phyloP scores from a whole-genome alignment of 2,797 vertebrate genomes.

The Enteromius argenteus region DNA sequence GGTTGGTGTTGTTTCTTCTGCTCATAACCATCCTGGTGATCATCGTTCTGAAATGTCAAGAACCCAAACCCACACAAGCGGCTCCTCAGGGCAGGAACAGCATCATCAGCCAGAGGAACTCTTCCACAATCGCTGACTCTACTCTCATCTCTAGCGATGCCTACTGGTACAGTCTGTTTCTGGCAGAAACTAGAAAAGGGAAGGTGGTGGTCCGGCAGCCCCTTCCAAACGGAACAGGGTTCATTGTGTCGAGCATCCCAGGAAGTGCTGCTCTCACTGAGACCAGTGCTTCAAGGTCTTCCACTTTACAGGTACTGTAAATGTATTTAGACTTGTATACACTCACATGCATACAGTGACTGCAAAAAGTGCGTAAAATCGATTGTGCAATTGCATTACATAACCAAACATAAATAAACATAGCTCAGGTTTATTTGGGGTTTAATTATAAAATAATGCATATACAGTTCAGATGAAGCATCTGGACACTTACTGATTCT shows the following conservation, averaged over 20 bases:
- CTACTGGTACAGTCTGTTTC: conserved; percentile 85
- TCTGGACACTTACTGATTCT: background rate
- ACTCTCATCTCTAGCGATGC: conserved; percentile 83
- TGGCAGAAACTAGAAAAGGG: conserved; percentile 82
- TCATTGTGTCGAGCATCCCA: conserved; percentile 83
- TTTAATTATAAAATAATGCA: background rate
- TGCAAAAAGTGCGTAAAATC: background rate
- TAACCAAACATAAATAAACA: background rate
- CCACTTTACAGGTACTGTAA: conserved; percentile 79
- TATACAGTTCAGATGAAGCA: background rate
- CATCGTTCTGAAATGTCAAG: conserved; percentile 83
- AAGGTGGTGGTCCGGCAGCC: conserved; percentile 83
- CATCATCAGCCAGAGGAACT: conserved; percentile 81
- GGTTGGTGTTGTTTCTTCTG: conserved; percentile 80
- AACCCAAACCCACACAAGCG: conserved; percentile 76
- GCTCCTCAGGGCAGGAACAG: conserved; percentile 78
- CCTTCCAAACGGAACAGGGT: conserved; percentile 80
- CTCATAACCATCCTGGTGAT: conserved; percentile 83
- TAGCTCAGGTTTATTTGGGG: background rate
- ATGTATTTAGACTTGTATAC: background rate
- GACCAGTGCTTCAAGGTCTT: conserved; percentile 81
- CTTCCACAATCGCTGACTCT: conserved; percentile 83
- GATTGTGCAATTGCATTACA: background rate
- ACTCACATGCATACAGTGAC: background rate
- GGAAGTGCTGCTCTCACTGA: conserved; percentile 79